These are phyloP conservation scores for Thera obeliscata DNA, from an alignment of 2,888 invertebrate species.

Conservation along the genomic window DNA sequence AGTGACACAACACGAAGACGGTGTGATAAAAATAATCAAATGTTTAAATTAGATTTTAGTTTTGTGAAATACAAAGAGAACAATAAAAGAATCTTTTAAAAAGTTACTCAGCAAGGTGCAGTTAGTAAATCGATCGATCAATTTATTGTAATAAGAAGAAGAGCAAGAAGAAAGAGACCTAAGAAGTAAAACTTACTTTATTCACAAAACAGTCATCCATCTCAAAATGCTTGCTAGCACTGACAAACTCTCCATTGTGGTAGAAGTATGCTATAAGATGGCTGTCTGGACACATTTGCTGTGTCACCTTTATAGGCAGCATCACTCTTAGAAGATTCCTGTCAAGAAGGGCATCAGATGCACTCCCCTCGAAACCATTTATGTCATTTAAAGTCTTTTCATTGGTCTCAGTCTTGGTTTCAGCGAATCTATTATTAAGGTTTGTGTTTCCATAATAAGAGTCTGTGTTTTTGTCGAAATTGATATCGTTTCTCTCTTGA, in stretches of 20 bases:
- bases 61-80: too few species aligned
- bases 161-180: not conserved
- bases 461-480: slow-evolving; percentile 25
- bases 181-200: slow-evolving; percentile 67
- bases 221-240: slow-evolving; percentile 80
- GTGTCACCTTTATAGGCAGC: slow-evolving; percentile 73
- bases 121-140: too few species aligned
- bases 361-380: slow-evolving; percentile 28
- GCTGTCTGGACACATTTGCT: slow-evolving; percentile 81
- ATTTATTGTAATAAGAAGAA: too few species aligned
- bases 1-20: too few species aligned
- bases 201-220: slow-evolving; percentile 85
- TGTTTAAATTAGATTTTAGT: too few species aligned
- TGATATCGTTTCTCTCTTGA: slow-evolving; percentile 11
- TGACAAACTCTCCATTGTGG: slow-evolving; percentile 82
- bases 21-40: too few species aligned
- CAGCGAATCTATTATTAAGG: slow-evolving; percentile 26
- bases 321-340: slow-evolving; percentile 65
- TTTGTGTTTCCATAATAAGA: slow-evolving; percentile 22
- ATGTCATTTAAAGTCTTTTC: slow-evolving; percentile 17
- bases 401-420: slow-evolving; percentile 11
- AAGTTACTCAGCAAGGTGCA: too few species aligned
- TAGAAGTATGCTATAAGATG: slow-evolving; percentile 84
- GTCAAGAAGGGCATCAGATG: slow-evolving; percentile 60
- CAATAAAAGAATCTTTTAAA: too few species aligned